Percentiles rank a stretch among this genome's conserved stretches.
phyloP scores from a whole-genome alignment of 2,888 invertebrate genomes.

The Acronicta leporina region DNA sequence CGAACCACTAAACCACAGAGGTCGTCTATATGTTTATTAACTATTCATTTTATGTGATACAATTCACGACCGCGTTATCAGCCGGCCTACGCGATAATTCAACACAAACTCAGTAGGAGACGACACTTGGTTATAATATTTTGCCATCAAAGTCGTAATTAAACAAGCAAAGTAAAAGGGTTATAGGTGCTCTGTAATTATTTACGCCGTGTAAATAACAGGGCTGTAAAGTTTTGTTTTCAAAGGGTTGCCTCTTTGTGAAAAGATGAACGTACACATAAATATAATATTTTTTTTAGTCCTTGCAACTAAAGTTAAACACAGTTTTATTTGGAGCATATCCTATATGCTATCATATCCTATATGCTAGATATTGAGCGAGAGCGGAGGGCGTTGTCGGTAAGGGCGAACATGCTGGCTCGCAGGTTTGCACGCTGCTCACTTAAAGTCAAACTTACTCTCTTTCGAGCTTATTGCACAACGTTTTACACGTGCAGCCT shows the following conservation, averaged over 20 bases:
- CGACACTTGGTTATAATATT: conserved; percentile 55
- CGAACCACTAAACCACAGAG: too few species aligned
- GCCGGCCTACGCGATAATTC: conserved; percentile 16
- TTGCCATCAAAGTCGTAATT: conserved; percentile 57
- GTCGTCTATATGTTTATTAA: too few species aligned
- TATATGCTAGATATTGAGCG: too few species aligned
- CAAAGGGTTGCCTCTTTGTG: conserved; percentile 30
- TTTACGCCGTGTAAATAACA: conserved; percentile 51
- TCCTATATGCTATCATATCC: too few species aligned
- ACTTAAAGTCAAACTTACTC: too few species aligned
- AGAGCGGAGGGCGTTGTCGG: too few species aligned
- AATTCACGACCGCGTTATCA: neutral
- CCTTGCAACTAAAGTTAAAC: neutral
- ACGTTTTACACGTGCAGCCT: too few species aligned
- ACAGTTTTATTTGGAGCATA: too few species aligned
- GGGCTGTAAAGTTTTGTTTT: conserved; percentile 38
- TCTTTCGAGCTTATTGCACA: too few species aligned
- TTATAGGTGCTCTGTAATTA: conserved; percentile 47
- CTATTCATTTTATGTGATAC: neutral
- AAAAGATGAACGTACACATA: conserved; percentile 26
- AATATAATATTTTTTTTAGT: neutral
- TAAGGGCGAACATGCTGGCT: too few species aligned
- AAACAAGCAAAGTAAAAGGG: conserved; percentile 49
- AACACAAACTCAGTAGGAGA: conserved; percentile 21
- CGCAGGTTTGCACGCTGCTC: too few species aligned